Conservation (phyloP, 2,113 vertebrate genomes). For the Platichthys flesus region DNA sequence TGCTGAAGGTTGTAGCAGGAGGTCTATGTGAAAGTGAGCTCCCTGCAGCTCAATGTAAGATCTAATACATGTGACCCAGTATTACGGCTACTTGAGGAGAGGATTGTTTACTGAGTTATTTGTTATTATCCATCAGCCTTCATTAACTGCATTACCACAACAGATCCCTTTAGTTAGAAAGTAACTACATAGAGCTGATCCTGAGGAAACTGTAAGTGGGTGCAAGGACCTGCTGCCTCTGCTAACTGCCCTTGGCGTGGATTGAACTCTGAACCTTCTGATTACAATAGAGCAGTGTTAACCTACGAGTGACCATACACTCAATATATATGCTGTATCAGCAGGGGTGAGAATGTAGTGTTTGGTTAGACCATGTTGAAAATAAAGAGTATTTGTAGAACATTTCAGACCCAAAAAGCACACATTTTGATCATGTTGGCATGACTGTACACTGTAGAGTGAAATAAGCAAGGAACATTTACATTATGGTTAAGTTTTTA, state of each 20-base stretch:
- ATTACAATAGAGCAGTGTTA: neutral
- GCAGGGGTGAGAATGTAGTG: neutral
- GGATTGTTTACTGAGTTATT: no score
- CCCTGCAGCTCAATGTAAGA: slow-evolving; percentile 42
- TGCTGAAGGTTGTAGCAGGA: slow-evolving; percentile 33
- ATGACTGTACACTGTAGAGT: no score
- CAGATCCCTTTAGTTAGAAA: neutral
- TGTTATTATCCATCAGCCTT: no score
- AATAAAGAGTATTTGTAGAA: no score
- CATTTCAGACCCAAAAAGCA: no score
- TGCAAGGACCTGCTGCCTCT: neutral
- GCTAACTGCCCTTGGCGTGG: neutral
- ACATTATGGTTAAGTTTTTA: no score
- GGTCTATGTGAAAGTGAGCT: slow-evolving; percentile 36
- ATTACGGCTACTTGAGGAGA: neutral
- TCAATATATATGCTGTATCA: neutral
- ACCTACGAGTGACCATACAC: no score
- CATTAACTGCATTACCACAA: neutral
- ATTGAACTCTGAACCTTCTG: neutral
- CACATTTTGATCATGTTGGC: no score
- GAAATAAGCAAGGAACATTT: no score
- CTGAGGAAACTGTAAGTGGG: neutral
- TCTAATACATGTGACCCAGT: neutral
- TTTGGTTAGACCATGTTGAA: neutral
- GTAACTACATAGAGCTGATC: neutral